phyloP scores from a whole-genome alignment of 2,888 invertebrate species.

The Xanthorhoe spadicearia region DNA sequence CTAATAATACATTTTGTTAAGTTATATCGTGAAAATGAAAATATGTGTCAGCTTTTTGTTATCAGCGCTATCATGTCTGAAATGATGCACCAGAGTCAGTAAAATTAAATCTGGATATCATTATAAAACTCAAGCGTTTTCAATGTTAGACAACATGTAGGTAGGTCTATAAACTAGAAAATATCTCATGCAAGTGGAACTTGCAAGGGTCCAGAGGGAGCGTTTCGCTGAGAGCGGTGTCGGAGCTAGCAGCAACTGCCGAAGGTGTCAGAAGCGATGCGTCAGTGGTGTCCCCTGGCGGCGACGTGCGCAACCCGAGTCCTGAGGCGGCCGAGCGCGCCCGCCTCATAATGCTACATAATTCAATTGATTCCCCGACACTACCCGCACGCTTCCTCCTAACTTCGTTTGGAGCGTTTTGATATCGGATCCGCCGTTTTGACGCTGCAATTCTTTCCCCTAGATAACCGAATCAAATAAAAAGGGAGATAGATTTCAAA shows the following conservation, averaged over 20 bases:
- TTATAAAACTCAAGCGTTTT: not conserved
- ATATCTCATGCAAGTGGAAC: conserved; percentile 45
- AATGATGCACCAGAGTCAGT: too few relatives aligned
- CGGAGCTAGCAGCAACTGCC: conserved; percentile 63
- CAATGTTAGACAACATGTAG: conserved; percentile 9
- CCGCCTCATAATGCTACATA: conserved; percentile 81
- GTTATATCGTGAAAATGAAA: not conserved
- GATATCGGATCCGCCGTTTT: conserved; percentile 82
- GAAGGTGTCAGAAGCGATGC: conserved; percentile 81
- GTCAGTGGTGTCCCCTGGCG: conserved; percentile 59
- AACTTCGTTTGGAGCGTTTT: conserved; percentile 83
- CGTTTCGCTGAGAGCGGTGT: conserved; percentile 39
- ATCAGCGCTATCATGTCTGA: too few relatives aligned
- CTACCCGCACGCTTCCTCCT: conserved; percentile 81
- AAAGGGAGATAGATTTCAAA: conserved; percentile 53
- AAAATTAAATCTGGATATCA: too few relatives aligned
- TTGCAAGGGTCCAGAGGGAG: conserved; percentile 47
- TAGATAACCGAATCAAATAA: conserved; percentile 55
- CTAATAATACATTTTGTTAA: too few relatives aligned
- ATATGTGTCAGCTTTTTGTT: not conserved
- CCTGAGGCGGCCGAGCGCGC: conserved; percentile 42
- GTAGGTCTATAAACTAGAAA: conserved; percentile 24
- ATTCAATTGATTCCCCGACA: conserved; percentile 84
- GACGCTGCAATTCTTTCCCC: conserved; percentile 73
- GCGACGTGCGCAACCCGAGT: conserved; percentile 80